Base-by-base conservation (phyloP, 1,140 invertebrate genomes). In the Brachionus angularis region DNA sequence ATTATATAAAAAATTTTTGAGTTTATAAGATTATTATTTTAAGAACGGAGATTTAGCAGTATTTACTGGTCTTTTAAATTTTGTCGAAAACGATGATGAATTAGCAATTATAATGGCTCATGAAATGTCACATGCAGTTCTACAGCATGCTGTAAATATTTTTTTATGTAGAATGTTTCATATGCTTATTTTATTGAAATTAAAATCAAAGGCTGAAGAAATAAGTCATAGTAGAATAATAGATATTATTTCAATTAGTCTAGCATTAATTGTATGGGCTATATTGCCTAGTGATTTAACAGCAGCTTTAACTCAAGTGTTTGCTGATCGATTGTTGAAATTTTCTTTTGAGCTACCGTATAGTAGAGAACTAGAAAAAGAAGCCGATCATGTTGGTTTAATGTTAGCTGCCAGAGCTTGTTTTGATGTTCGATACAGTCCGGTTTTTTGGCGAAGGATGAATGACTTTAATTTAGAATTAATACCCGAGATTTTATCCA, bases 341-440 rank as follows among this genome's bases (percentile, higher is more conserved):
- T 31, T 78, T 25, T 72, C 84, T 31, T 72, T 86, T 5, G 74
- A 84, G 5, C 76, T 86, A 25, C 86, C 87, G 1, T 86, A 86
- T 75, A 84, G 80, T 55, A 79, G 87, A 75, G 75, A 77, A 29
- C 71, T 86, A 47, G 87, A 88, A 79, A 81, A 62, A 21, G 87
- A 88, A 79, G 87, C 87, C 58, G 87, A 88, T 78, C 76, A 82
- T 73, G 80, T 88, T 25, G 87, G 87, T 29, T 72, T 88, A 5
- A 74, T 79, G 58, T 74, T 88, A 31, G 82, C 85, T 62, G 85
- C 87, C n/a, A 87, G 84, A 80, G 85, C 86, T 27, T 88, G 87
- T 74, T 85, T 84, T 77, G 87, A 88, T 79, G 81, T 87, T 0
- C 75, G 87, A 72, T n/a, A 86, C 75, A 83, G 84, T 36, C 82